Evolutionary conservation across 2,888 invertebrate species (phyloP), one percentile per base, ranked within the genome.

Genomic region (Epirrita christyi): DNA sequence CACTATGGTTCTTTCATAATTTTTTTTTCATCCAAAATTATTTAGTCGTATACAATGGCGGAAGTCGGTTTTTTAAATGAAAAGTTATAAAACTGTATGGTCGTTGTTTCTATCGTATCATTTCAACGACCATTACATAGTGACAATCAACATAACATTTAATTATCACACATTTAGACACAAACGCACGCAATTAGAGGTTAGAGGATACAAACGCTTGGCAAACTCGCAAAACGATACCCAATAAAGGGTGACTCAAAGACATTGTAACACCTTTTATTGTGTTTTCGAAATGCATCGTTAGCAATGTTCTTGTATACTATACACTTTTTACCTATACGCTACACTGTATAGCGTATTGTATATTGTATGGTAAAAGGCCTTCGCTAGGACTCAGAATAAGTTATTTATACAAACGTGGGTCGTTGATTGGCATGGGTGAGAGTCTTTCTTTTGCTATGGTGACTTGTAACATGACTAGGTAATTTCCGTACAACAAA

Each of bases 191-290:
- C 64, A 64, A 66, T 76, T 71, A 70, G 54, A 55, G 64, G 64
- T 70, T 72, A 72, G 6, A 36, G 14, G 13, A 32, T 32, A 38
- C 36, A 38, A 38, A 73, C 63, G 71, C 68, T 75, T 73, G 66
- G 74, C 68, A 67, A 70, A 69, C 70, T 71, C 59, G 66, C 70
- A 43, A 68, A 78, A 70, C 69, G 68, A 73, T 75, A 64, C 44
- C 65, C 71, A 67, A 68, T 78, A 76, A 72, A 75, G 67, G 36
- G 59, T 63, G 53, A 59, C 59, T 63, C 63, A 44, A 59, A 73
- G 70, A 72, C 69, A 70, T 64, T 74, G 73, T 70, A 67, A 70
- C 73, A 76, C 75, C 71, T 73, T 74, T 78, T 76, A 76, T 71
- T 70, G 63, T 62, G 14, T 14, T 40, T 27, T 51, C 61, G 68